Conservation (phyloP, 37 sponge, comb jelly and placozoan genomes). For the Ephydatia muelleri region DNA sequence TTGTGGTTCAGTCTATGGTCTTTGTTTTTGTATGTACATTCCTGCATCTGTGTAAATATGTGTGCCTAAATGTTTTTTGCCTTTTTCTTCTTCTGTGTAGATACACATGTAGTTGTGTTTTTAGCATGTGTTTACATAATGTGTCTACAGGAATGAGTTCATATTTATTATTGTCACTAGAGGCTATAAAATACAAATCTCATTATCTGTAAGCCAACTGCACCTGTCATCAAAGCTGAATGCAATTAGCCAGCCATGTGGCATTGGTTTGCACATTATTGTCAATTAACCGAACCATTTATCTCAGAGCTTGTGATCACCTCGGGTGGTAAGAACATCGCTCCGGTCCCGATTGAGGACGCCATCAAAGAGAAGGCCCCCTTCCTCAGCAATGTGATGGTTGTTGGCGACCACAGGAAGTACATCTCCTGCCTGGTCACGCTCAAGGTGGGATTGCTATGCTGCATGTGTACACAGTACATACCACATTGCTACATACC, state of each 20-base stretch:
- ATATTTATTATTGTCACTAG: too few species aligned
- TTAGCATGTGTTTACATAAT: not conserved
- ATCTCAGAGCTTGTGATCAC: conserved; percentile 82
- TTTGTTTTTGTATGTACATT: not conserved
- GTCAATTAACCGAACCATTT: too few species aligned
- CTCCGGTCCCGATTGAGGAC: conserved; percentile 81
- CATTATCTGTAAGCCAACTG: too few species aligned
- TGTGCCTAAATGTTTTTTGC: not conserved
- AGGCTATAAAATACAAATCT: too few species aligned
- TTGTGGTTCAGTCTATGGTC: too few species aligned
- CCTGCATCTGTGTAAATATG: not conserved
- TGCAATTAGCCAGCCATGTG: too few species aligned
- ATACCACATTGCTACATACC: too few species aligned
- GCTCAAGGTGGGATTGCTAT: conserved; percentile 42
- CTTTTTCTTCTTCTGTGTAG: not conserved
- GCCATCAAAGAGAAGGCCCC: conserved; percentile 58
- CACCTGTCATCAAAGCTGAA: too few species aligned
- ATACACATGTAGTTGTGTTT: not conserved
- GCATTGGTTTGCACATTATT: too few species aligned
- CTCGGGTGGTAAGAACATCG: conserved; percentile 85
- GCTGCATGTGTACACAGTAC: not conserved
- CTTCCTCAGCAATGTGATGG: conserved; percentile 68
- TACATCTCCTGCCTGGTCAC: conserved; percentile 73
- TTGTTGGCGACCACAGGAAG: conserved; percentile 70
- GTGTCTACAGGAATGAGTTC: too few species aligned